phyloP scores from a whole-genome alignment of 2,113 vertebrate genomes.

The Cephalophus harveyi region DNA sequence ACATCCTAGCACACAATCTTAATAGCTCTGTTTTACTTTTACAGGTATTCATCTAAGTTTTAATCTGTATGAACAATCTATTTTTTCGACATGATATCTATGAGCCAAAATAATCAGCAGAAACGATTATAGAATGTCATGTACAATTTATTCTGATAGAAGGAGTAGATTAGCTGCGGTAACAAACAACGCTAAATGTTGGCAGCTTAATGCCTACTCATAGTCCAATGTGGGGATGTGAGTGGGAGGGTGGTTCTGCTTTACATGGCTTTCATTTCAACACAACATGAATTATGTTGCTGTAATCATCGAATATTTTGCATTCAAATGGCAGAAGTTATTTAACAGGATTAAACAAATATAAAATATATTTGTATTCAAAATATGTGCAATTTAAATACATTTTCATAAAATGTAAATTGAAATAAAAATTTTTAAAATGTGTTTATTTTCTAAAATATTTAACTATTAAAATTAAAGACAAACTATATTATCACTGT shows the following conservation, averaged over 20 bases:
- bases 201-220: background rate
- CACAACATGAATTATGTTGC: background rate
- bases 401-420: background rate
- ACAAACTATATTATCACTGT: background rate
- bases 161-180: background rate
- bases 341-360: background rate
- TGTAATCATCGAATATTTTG: background rate
- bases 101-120: background rate
- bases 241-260: background rate
- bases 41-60: constrained; percentile 1
- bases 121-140: background rate
- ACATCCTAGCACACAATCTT: background rate
- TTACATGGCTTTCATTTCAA: background rate
- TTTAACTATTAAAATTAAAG: background rate
- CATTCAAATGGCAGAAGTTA: background rate
- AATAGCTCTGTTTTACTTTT: background rate
- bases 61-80: background rate
- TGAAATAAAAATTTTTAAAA: background rate
- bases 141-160: background rate
- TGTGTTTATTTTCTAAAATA: background rate
- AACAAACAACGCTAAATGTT: background rate
- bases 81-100: background rate
- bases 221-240: background rate
- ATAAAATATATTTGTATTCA: background rate
- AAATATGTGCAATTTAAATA: background rate